phyloP scores from a whole-genome alignment of 2,113 vertebrate genomes.

The Ctenodactylus gundi region DNA sequence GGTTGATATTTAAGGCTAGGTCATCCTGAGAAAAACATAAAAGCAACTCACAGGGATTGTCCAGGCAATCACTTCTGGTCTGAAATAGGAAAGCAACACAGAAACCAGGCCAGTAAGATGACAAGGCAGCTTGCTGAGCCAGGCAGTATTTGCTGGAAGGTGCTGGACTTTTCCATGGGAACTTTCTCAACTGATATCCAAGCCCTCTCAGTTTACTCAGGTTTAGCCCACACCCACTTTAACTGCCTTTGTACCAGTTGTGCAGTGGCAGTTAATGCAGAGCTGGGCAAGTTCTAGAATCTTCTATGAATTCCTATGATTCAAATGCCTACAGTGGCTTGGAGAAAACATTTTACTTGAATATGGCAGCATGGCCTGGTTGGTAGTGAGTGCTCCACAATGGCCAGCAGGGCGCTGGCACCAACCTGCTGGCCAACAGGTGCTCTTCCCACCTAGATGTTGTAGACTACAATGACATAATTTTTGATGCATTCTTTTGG shows the following conservation, averaged over 20 bases:
- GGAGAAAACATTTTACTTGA: neutral
- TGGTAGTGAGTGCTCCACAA: neutral
- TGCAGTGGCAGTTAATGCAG: neutral
- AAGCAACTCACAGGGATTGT: neutral
- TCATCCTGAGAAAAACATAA: constrained; percentile 38
- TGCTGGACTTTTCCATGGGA: constrained; percentile 16
- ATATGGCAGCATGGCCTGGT: neutral
- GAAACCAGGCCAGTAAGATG: neutral
- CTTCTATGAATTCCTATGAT: neutral
- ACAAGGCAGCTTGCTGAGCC: constrained; percentile 3
- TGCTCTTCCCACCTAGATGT: neutral
- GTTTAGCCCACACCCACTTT: neutral
- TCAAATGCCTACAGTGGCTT: neutral
- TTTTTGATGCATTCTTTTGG: neutral
- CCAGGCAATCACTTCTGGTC: neutral
- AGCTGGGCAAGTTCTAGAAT: neutral
- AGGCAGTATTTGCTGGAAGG: constrained; percentile 40
- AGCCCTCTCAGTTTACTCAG: neutral
- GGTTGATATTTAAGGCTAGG: neutral
- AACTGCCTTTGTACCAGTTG: neutral
- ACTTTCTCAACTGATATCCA: neutral
- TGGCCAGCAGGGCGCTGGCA: rapidly evolving
- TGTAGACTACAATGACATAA: neutral
- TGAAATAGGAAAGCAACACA: constrained; percentile 30
- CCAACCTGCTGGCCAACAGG: neutral